Evolutionary conservation across 2,113 vertebrate species (phyloP), one percentile per base, ranked within the genome.

Genomic region (Amblyopsis rosae): DNA sequence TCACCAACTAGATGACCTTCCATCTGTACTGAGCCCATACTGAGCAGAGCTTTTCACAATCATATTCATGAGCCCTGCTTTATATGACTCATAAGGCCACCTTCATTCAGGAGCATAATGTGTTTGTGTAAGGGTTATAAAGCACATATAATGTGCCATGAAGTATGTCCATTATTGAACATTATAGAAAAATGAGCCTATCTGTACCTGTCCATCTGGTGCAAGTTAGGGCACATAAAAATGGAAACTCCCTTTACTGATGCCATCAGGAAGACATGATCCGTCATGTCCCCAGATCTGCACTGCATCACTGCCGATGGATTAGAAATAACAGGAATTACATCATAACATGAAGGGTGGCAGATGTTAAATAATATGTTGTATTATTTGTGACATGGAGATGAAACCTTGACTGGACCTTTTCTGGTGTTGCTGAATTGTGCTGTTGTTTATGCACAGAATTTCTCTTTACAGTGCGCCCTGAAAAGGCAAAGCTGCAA

Each of bases 101-200:
- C 91, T 94, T 94, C 92, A 93, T 91, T 85, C 89, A 91, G 91
- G 88, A 92, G 88, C 93, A 87, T 94, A 94, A 95, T 15, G 94
- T 94, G 93, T 95, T 96, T 95, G 92, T 94, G 93, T 94, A 93
- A 94, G 93, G 94, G 93, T 89, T 91, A 93, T 94, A 94, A 96
- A 96, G 94, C 94, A 94, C 94, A 90, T 94, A 94, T 41, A 41
- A 96, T 95, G 94, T 83, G 88, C 93, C 93, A 94, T 96, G 96
- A 98, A 96, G 94, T 92, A 91, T 94, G 91, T 91, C 92, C 93
- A 95, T 94, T 96, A 95, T 96, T 95, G 93, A 96, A 94, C 92
- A 93, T 91, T 91, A 85, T 83, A 91, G 86, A 88, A 87, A 92
- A 91, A 89, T 69, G 89, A 87, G 91, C 84, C 77, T 89, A 26